A percentile compares a stretch with the other conserved stretches of the same genome.
phyloP scores from a whole-genome alignment of 2,888 invertebrate species.

The Caenorhabditis panamensis region DNA sequence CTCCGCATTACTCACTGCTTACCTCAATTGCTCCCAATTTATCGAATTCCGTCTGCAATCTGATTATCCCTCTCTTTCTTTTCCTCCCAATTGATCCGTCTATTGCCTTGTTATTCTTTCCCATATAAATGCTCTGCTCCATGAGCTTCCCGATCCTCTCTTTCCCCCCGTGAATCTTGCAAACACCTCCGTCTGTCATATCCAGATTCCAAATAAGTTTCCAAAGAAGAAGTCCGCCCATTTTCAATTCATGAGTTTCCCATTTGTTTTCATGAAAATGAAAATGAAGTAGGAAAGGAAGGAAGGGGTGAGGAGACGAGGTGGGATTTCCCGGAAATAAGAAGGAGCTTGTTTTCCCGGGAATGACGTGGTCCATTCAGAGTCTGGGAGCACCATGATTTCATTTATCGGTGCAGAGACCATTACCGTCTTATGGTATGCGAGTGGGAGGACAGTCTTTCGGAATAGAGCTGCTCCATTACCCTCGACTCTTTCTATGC shows the following conservation, averaged over 20 bases:
- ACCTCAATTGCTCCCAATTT: not conserved
- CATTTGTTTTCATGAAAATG: conserved; percentile 1
- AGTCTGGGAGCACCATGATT: no score
- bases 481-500: not conserved
- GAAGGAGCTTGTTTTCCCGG: not conserved
- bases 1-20: not conserved
- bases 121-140: not conserved
- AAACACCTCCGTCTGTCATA: not conserved
- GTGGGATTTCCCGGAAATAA: conserved; percentile 1
- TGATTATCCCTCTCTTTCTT: not conserved
- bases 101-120: not conserved
- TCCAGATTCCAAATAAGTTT: conserved; percentile 1
- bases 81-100: not conserved
- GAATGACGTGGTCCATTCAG: no score
- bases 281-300: not conserved
- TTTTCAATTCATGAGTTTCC: conserved; percentile 21
- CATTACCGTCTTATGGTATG: no score
- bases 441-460: no score
- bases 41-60: not conserved
- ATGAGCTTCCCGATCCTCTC: not conserved
- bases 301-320: no score
- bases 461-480: not conserved
- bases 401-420: no score
- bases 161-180: not conserved
- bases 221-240: not conserved